phyloP scores from a whole-genome alignment of 2,797 vertebrate species.

The Sebastes vulpes region DNA sequence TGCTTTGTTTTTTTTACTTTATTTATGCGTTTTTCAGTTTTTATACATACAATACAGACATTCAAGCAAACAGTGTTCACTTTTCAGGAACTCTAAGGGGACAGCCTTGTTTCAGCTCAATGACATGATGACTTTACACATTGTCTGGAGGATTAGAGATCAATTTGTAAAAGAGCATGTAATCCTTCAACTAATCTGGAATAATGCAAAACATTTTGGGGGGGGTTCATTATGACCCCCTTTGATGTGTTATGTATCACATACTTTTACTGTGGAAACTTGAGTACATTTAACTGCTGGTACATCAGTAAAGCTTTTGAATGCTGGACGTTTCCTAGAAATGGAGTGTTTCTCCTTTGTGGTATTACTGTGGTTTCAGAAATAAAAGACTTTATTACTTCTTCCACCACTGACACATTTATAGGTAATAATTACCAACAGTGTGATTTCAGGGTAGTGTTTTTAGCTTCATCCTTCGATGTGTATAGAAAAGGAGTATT shows the following conservation, averaged over 20 bases:
- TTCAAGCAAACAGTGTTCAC: too few species aligned
- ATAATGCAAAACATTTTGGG: background rate
- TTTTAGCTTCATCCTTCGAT: too few species aligned
- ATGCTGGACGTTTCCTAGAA: background rate
- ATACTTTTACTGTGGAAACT: background rate
- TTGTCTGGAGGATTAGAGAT: background rate
- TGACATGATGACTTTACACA: background rate
- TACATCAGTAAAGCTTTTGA: background rate
- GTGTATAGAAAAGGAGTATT: too few species aligned
- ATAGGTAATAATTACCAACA: too few species aligned
- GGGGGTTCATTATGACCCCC: background rate
- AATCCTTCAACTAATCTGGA: background rate
- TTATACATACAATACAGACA: too few species aligned
- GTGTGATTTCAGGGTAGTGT: too few species aligned
- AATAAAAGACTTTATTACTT: too few species aligned
- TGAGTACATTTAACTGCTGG: background rate
- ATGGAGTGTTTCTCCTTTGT: background rate
- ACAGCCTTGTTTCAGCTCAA: background rate
- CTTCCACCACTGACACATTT: too few species aligned
- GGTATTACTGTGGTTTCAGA: background rate
- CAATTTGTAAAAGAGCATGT: background rate
- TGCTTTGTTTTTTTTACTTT: background rate
- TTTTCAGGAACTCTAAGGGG: too few species aligned
- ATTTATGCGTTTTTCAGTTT: too few species aligned
- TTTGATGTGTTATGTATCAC: background rate